Base-by-base conservation (phyloP, 2,113 vertebrate species). In the Paedocypris sp. region DNA sequence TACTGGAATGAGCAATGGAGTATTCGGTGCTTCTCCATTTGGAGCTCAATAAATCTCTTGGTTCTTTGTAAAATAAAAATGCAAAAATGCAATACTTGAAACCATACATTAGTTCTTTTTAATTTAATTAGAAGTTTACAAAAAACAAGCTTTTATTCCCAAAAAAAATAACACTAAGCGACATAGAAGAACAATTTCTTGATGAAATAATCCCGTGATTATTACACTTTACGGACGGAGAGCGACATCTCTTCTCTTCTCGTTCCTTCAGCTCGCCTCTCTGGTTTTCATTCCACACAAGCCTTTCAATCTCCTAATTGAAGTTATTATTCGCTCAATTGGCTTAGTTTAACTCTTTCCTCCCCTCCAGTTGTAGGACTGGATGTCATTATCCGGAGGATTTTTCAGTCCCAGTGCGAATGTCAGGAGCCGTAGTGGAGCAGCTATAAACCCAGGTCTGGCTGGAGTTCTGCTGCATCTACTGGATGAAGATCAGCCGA, bases 251-350 rank as follows among this genome's bases (percentile, higher is more conserved):
- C 69, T 62, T 39, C 62, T 67, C n/a, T n/a, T n/a, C n/a, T n/a
- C n/a, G n/a, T n/a, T n/a, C n/a, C n/a, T n/a, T 60, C 70, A 75
- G 73, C 73, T 69, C 80, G 79, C 53, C 79, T 77, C 81, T 83
- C 85, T 87, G 83, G 82, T 83, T 87, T 83, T 81, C 79, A 83
- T 85, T 84, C 75, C 42, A 62, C 41, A 64, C 66, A 75, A 76
- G 72, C 74, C 74, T 73, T 75, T 71, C 80, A 83, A 83, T 87
- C 83, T 85, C 79, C 76, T 82, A 82, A 86, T 87, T 86, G 76
- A 83, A 78, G 77, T 83, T 79, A 82, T 87, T 86, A 85, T 87
- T 85, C 76, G 85, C 85, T 83, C 81, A 82, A 86, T 85, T 87
- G 82, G 76, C 71, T 81, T 76, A 77, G 75, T 82, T 77, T 75